Conservation (phyloP, 2,888 invertebrate genomes). For the Eutolmus rufibarbis region DNA sequence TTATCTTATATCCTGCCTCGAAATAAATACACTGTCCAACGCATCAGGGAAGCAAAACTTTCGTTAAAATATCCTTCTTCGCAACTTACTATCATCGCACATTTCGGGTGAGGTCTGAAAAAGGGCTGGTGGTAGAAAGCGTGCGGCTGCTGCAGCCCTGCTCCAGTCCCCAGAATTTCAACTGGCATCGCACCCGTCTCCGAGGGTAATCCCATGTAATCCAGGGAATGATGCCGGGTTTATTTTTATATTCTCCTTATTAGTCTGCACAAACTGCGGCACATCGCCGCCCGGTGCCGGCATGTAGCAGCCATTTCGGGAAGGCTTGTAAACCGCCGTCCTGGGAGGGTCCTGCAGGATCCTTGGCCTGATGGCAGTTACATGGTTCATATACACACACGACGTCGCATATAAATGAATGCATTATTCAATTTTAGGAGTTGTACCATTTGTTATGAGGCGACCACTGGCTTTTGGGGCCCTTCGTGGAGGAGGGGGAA, state of each 20-base stretch:
- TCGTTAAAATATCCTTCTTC: neutral
- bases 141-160: neutral
- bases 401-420: conserved; percentile 15
- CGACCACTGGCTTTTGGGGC: neutral
- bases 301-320: neutral
- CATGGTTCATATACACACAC: neutral
- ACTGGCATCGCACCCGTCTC: neutral
- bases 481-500: neutral
- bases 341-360: neutral
- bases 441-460: conserved; percentile 1
- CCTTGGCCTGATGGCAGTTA: neutral
- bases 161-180: neutral
- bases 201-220: conserved; percentile 29
- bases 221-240: conserved; percentile 23
- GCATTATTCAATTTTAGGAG: conserved; percentile 30
- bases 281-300: neutral
- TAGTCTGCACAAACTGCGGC: conserved; percentile 13
- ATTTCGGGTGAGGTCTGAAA: neutral
- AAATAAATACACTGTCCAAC: neutral
- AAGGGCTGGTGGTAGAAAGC: neutral
- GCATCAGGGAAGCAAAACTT: neutral
- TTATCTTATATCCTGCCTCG: neutral
- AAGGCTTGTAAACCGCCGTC: neutral
- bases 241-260: conserved; percentile 33
- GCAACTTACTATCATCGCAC: neutral